A percentile compares a stretch with the other conserved stretches of the same genome.
These are phyloP conservation scores for Chiroxiphia lanceolata DNA, from an alignment of 2,797 vertebrate species.

Conservation along the genomic window DNA sequence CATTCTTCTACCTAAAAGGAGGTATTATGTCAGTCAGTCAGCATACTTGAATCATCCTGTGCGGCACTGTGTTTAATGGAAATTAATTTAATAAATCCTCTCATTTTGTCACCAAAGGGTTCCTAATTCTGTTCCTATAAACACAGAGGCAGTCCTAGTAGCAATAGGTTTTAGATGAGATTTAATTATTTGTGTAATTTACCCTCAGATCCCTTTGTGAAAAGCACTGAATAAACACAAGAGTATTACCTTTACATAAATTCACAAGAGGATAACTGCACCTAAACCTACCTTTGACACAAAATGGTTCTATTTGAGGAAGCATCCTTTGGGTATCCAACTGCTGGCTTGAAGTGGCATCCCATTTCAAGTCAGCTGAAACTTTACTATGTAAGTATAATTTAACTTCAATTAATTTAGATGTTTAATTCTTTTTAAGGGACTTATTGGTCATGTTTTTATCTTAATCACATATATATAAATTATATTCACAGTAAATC, in stretches of 20 bases:
- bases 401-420: slow-evolving; percentile 53
- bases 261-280: background rate
- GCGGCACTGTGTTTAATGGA: background rate
- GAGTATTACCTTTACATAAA: background rate
- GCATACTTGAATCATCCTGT: background rate
- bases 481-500: slow-evolving; percentile 23
- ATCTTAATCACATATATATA: slow-evolving; percentile 7
- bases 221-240: background rate
- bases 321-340: background rate
- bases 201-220: background rate
- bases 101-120: background rate
- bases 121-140: background rate
- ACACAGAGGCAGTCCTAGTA: background rate
- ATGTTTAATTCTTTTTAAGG: background rate
- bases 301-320: background rate
- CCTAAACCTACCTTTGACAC: background rate
- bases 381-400: background rate
- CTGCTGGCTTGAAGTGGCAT: background rate
- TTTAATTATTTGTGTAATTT: slow-evolving; percentile 23
- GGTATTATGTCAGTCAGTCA: background rate
- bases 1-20: slow-evolving; percentile 16
- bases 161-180: background rate
- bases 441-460: slow-evolving; percentile 39
- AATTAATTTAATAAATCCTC: slow-evolving; percentile 30
- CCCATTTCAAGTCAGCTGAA: background rate